Evolutionary conservation across 2,888 invertebrate species (phyloP), one percentile per base, ranked within the genome.

Genomic region (Lepidocyrtinus sp.): DNA sequence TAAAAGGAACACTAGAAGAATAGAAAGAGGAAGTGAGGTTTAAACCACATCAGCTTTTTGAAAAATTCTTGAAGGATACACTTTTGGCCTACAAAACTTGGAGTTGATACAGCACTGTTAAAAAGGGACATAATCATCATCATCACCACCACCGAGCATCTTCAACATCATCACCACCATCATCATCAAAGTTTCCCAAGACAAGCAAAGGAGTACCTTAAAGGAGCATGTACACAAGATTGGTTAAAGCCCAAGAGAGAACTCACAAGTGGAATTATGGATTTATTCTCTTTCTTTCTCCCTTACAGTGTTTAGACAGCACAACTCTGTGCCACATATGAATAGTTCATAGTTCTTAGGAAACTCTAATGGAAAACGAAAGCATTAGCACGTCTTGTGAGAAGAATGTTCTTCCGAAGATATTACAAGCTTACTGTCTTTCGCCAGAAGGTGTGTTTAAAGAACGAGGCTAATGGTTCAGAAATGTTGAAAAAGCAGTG

Each of bases 241-340:
- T 68, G 76, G 68, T 64, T 64, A 59, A 76, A 73, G 67, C 75
- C 69, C 73, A 64, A 36, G 75, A 71, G 72, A 81, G 75, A 81
- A 72, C 81, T 79, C 79, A 78, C 72, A 74, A 79, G 79, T 79
- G 80, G 80, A 75, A 80, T 80, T 80, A 75, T 75, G 71, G 69
- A 61, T 80, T 80, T 70, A 80, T 71, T 64, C 75, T 63, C 67
- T 21, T 67, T 70, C 64, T 79, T 68, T 19, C 15, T 19, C 22
- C 19, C 50, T 70, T 50, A 27, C 22, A 63, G 65, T 61, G 65
- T 72, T 59, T 59, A 21, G 21, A 22, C 21, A 59, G 22, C 59
- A 59, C 59, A 59, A 59, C 24, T 65, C 61, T 76, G 62, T 59
- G 69, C 75, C 74, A 74, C 74, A 59, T 62, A 62, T 63, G 24